Conservation (phyloP, 2,888 invertebrate genomes). For the Therioaphis trifolii region DNA sequence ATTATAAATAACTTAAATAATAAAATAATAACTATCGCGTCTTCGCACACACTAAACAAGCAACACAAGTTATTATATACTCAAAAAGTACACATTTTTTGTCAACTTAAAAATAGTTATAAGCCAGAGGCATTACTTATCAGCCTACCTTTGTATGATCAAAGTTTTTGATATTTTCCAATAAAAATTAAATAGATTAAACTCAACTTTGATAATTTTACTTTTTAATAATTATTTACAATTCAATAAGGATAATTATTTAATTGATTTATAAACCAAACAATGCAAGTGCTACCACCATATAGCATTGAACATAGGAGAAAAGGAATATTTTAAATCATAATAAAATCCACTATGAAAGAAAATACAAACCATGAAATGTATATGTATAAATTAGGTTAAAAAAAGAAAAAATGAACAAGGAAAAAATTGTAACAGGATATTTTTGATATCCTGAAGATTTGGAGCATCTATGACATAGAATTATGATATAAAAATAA, state of each 20-base stretch:
- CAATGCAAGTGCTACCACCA: not conserved
- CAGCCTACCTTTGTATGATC: too few relatives aligned
- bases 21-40: too few relatives aligned
- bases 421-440: not conserved
- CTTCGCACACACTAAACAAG: too few relatives aligned
- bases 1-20: too few relatives aligned
- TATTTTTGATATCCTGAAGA: not conserved
- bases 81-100: too few relatives aligned
- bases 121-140: too few relatives aligned
- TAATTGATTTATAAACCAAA: not conserved
- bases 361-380: not conserved
- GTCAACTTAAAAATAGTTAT: too few relatives aligned
- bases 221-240: not conserved
- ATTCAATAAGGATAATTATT: not conserved
- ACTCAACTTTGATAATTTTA: not conserved
- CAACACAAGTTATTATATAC: too few relatives aligned
- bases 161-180: not conserved
- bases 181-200: not conserved
- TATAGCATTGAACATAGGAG: not conserved
- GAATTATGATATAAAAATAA: slow-evolving; percentile 40
- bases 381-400: not conserved
- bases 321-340: not conserved
- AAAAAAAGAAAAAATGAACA: not conserved
- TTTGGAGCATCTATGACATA: not conserved
- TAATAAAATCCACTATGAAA: not conserved